These are phyloP conservation scores for Dermochelys coriacea DNA, from an alignment of 2,797 vertebrate species.

Conservation along the genomic window DNA sequence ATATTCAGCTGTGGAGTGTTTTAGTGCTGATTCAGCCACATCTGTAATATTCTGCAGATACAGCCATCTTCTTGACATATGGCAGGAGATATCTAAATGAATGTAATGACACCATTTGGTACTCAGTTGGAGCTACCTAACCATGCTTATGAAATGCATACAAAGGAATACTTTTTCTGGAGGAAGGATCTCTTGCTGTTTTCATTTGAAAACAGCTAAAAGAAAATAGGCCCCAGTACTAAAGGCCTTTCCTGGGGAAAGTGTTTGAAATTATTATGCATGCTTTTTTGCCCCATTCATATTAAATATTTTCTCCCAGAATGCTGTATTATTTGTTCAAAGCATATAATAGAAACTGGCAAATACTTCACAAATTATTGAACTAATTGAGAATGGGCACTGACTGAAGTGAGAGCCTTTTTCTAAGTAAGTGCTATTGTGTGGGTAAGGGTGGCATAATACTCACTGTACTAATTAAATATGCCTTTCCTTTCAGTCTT, in stretches of 20 bases:
- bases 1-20: not conserved
- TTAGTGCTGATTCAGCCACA: conserved; percentile 47
- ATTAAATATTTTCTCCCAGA: not conserved
- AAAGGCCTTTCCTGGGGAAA: not conserved
- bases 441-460: not conserved
- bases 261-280: not conserved
- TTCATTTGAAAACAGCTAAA: conserved; percentile 42
- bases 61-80: conserved; percentile 34
- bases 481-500: not conserved
- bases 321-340: not conserved
- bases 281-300: not conserved
- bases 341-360: not conserved
- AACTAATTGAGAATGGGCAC: not conserved
- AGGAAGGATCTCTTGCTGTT: conserved; percentile 44
- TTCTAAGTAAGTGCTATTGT: not conserved
- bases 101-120: conserved; percentile 8
- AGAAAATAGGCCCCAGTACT: not conserved
- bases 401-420: conserved; percentile 27
- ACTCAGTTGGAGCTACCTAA: conserved; percentile 13
- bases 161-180: conserved; percentile 33
- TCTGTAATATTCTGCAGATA: conserved; percentile 1
- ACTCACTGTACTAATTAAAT: conserved; percentile 24
- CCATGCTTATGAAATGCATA: conserved; percentile 31
- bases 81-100: not conserved
- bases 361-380: not conserved